Base-by-base conservation (phyloP, 2,113 vertebrate species). In the Damaliscus lunatus region DNA sequence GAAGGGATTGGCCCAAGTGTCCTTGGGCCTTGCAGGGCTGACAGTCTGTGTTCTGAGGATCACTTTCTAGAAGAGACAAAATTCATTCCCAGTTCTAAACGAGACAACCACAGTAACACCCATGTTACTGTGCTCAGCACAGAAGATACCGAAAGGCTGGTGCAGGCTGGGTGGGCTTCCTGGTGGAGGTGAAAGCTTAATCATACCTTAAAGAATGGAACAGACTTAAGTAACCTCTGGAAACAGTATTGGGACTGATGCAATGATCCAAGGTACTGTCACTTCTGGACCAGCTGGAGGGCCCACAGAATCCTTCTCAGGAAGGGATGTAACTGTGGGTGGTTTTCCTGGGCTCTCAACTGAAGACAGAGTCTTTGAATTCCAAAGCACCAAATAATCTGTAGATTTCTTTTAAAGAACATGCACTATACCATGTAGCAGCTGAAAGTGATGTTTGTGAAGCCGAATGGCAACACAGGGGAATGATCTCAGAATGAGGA, bases 401-500 rank as follows among this genome's bases (percentile, higher is more conserved):
- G 84, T 9, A 80, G 57, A 64, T 88, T 71, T 95, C 64, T 95
- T 94, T 96, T 46, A 89, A 91, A 92, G 67, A 94, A 62, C 83
- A 81, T 2, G 5, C 2, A 9, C 50, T 52, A 23, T 7, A 78
- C 57, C 67, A 31, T 0, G 29, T 40, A 71, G 89, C 27, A 77
- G 43, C 57, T 46, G 52, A 71, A 90, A 93, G 78, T 16, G 25
- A 71, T 29, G 86, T 62, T 23, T 57, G 11, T 29, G 33, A 91
- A 93, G 55, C 27, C 10, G 10, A 67, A 92, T 0, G 74, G 77
- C 52, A 55, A 80, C 53, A 50, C 0, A 82, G n/a, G 36, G 82
- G n/a, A 40, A 84, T 46, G 83, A 81, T 85, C 91, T 86, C 10
- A 40, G 86, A 62, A 88, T 1, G 29, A 60, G 31, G 0, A 7